Evolutionary conservation across 2,888 invertebrate genomes (phyloP), one percentile per base, ranked within the genome.

Genomic region (Ormyrus pomaceus): DNA sequence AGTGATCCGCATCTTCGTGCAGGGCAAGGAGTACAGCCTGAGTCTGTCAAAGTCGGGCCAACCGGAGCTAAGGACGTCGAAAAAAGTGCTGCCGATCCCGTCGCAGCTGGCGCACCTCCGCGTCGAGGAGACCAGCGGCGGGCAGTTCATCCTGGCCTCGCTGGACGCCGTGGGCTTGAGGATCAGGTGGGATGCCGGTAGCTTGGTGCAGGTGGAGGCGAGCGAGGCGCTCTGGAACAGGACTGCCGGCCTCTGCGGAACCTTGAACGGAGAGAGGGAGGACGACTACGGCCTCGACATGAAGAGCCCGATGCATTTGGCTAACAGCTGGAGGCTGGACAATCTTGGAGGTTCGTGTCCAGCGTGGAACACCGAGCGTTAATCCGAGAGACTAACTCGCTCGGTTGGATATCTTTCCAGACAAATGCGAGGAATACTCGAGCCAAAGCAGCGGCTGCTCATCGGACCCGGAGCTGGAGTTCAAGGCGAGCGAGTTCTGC

Each of bases 171-270:
- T 94, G 2, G 96, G 95, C 0, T 90, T 95, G 45, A 92, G 93
- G 51, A 85, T 97, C 73, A 94, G 94, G 83, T 98, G 97, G 97
- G 96, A 97, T 34, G 87, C 88, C 2, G 78, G 55, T 4, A 64
- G 83, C 6, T 89, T 94, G 81, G 91, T 96, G 6, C 92, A 94
- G 82, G 91, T 96, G 0, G 94, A 95, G 87, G 94, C 94, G 0
- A 13, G 93, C 1, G 93, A 95, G 46, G 92, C 92, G 2, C 89
- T 96, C 55, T 96, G 96, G 95, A 95, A 95, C 86, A 94, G 94
- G 85, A 95, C 96, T 0, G 94, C 94, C 82, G 98, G 97, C 75
- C 91, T 98, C 0, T 98, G 98, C 87, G 97, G 98, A 0, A 92
- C 92, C 0, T 91, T 96, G 84, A 95, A 97, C 88, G 95, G 95